Evolutionary conservation across 1,140 invertebrate species (phyloP).

Genomic region (Drosophila bocki): DNA sequence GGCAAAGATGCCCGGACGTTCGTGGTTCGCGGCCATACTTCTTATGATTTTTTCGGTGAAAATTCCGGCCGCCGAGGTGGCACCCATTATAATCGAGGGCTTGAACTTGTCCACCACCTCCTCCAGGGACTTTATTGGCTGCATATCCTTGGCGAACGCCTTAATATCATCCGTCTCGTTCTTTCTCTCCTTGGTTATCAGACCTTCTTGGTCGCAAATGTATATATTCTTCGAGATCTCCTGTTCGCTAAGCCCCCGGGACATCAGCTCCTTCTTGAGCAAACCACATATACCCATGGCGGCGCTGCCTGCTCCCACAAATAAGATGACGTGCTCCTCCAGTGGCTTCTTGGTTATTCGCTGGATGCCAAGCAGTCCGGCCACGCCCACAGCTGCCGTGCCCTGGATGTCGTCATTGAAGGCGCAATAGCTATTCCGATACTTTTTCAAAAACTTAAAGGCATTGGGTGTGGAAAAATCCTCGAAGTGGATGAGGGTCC

Average conservation of each 20-base stretch:
- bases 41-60: slow-evolving; percentile 94
- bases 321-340: slow-evolving; percentile 93
- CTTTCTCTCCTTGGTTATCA: slow-evolving; percentile 92
- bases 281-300: slow-evolving; percentile 94
- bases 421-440: slow-evolving; percentile 94
- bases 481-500: slow-evolving; percentile 96
- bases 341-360: slow-evolving; percentile 92
- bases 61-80: slow-evolving; percentile 91
- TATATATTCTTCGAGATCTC: slow-evolving; percentile 92
- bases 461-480: slow-evolving; percentile 98
- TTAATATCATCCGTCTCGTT: slow-evolving; percentile 90
- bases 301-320: slow-evolving; percentile 97
- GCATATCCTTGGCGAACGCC: slow-evolving; percentile 89
- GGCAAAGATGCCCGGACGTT: slow-evolving; percentile 93
- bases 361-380: slow-evolving; percentile 94
- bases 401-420: slow-evolving; percentile 99
- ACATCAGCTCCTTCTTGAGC: slow-evolving; percentile 86
- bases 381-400: slow-evolving; percentile 95
- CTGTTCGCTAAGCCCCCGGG: slow-evolving; percentile 82
- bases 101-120: slow-evolving; percentile 93
- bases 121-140: slow-evolving; percentile 89
- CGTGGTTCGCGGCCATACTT: slow-evolving; percentile 88
- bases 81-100: slow-evolving; percentile 93
- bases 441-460: slow-evolving; percentile 95
- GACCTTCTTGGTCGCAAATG: slow-evolving; percentile 88